Base-by-base conservation (phyloP, 2,888 invertebrate genomes). In the Axea sp. region DNA sequence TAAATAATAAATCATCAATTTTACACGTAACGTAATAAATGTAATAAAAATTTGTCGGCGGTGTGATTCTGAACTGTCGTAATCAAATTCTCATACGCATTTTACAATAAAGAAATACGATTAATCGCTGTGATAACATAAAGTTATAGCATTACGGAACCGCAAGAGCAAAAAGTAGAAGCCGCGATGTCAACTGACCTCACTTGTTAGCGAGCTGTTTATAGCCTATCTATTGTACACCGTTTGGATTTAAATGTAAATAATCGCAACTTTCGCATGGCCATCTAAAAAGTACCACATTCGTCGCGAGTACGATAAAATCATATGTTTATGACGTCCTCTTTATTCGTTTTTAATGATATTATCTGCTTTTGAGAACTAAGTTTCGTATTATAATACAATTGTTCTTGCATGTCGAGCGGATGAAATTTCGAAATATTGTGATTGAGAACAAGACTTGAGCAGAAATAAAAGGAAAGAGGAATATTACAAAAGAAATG, bases 221-320 rank as follows among this genome's bases (percentile, higher is more conserved):
- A 37, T 9, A 12, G 33, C 24, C 51, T 51, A 41, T 43, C 51
- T 31, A 55, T 55, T 55, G 39, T 55, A 12, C 55, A 37, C 22
- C 37, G 55, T 67, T 57, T 53, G 22, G 49, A 57, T 47, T 57
- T 65, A 65, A 55, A 65, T 65, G 26, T 45, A 65, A 45, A 55
- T 57, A 57, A 67, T 49, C 49, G 47, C 57, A 31, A 57, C 47
- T 47, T 49, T 37, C 41, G 49, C 47, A 49, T 55, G 45, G 49
- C 41, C 47, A n/a, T 57, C 55, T 39, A 57, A 57, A 57, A 45
- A 55, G 55, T 57, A 39, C 39, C 65, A 57, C 57, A 68, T 68
- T 59, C 49, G 57, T 68, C 49, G 49, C 19, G 57, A 41, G n/a
- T 33, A 35, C 15, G 67, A 68, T 68, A 68, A 49, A 33, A 68